Evolutionary conservation across 2,888 invertebrate species (phyloP), one percentile per base, ranked within the genome.

Genomic region (Oxyteleia sp.): DNA sequence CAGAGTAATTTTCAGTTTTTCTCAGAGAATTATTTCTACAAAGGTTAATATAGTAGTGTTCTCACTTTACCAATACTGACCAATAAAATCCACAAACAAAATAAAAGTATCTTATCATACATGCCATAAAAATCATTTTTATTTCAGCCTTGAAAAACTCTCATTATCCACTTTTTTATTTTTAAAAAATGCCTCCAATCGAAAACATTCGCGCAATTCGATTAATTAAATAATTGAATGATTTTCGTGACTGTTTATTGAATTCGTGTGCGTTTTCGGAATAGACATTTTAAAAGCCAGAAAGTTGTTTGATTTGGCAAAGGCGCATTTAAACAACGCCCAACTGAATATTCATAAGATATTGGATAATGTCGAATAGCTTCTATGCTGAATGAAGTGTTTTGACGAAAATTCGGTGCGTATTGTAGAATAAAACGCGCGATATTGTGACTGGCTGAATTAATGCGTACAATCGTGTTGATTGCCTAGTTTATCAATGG

Each of bases 321-420:
- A 59, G 38, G 18, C 20, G 59, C 49, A 23, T 51, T 69, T 63
- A 78, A 45, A 45, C 69, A n/a, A 11, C 4, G 10, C 3, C 23
- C 0, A 18, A 47, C 38, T 71, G 71, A 71, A 79, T 79, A 79
- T 71, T 79, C 64, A 79, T 79, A 55, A 71, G 64, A 20, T 10
- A 18, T 35, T 26, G 29, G 45, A 45, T 71, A 38, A 71, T 23
- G 32, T 53, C 26, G 26, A 69, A 13, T 63, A 59, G 45, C 18
- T 71, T 64, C 63, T 61, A 79, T 71, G 26, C 45, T 78, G 69
- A 78, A 78, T 69, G 78, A 69, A 71, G 63, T 47, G 63, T 55
- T 64, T 55, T 69, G 63, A 55, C 47, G 29, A 41, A 64, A 64
- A 64, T 63, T 71, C 32, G 51, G 59, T 35, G 49, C 43, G 43